A percentile compares a stretch with the other conserved stretches of the same genome.
Evolutionary conservation across 1,140 invertebrate genomes (phyloP).

Genomic region (Drosophila arawakana): DNA sequence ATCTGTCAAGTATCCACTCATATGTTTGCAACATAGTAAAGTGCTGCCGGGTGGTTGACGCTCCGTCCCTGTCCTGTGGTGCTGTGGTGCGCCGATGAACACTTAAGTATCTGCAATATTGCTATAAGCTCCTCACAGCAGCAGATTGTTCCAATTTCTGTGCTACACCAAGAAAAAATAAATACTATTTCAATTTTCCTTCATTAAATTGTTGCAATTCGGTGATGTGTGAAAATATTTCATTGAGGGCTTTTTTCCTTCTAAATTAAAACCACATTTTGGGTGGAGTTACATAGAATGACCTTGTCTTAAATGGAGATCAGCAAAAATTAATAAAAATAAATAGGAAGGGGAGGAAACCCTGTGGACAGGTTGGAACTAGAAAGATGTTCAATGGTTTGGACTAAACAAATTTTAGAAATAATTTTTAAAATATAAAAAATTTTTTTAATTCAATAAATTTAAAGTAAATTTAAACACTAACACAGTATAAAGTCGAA

Average conservation of each 20-base stretch:
- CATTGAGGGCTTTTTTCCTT: neutral
- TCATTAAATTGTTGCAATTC: constrained; percentile 54
- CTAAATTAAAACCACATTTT: neutral
- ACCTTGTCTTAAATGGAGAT: constrained; percentile 11
- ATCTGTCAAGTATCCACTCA: constrained; percentile 79
- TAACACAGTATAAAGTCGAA: no score
- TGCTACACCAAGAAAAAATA: constrained; percentile 27
- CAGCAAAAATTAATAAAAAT: neutral
- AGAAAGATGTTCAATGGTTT: no score
- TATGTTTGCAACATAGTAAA: constrained; percentile 78
- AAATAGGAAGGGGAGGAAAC: neutral
- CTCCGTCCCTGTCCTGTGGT: constrained; percentile 56
- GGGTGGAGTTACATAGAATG: neutral
- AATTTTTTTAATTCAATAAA: no score
- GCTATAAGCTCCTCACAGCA: constrained; percentile 41
- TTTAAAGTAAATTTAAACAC: no score
- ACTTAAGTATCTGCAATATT: constrained; percentile 76
- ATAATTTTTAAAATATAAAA: no score
- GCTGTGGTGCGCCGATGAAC: constrained; percentile 70
- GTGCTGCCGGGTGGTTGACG: constrained; percentile 46
- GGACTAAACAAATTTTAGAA: no score
- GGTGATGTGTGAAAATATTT: constrained; percentile 70
- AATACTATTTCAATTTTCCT: constrained; percentile 49
- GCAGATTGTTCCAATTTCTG: constrained; percentile 65
- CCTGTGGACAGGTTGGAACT: no score